These are phyloP conservation scores for Tipula unca DNA, from an alignment of 2,888 invertebrate genomes.

Conservation along the genomic window DNA sequence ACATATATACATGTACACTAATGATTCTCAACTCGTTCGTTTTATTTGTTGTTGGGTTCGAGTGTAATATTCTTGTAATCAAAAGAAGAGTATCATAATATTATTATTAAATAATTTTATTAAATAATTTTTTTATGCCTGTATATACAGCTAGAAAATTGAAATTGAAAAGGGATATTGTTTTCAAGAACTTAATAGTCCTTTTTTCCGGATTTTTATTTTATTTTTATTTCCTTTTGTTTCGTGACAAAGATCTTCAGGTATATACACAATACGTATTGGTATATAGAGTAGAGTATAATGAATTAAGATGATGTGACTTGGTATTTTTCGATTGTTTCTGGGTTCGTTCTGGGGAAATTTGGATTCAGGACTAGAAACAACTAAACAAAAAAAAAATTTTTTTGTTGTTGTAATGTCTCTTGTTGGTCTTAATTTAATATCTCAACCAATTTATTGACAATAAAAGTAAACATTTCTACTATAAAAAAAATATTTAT, in stretches of 20 bases:
- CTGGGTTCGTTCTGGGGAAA: background rate
- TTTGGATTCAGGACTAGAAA: background rate
- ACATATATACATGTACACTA: background rate
- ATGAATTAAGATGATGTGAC: background rate
- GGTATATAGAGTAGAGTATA: too few species aligned
- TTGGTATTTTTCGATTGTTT: background rate
- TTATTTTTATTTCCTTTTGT: background rate
- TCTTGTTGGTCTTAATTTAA: background rate
- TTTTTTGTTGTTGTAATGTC: background rate
- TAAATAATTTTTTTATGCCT: background rate
- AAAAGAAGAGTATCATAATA: background rate
- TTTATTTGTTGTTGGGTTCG: background rate
- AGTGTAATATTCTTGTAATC: background rate
- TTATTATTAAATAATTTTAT: background rate
- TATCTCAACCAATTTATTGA: background rate
- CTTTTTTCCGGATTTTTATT: background rate
- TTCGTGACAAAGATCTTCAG: background rate
- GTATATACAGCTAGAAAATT: background rate
- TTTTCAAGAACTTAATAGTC: background rate
- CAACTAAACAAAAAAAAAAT: background rate
- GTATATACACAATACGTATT: too few species aligned
- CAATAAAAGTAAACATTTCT: background rate
- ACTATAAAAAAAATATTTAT: background rate
- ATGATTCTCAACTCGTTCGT: background rate
- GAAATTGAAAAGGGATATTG: conserved; percentile 8